Percentiles rank a stretch among this genome's conserved stretches.
Conservation (phyloP, 2,888 invertebrate genomes). For the Druceiella hillmani region DNA sequence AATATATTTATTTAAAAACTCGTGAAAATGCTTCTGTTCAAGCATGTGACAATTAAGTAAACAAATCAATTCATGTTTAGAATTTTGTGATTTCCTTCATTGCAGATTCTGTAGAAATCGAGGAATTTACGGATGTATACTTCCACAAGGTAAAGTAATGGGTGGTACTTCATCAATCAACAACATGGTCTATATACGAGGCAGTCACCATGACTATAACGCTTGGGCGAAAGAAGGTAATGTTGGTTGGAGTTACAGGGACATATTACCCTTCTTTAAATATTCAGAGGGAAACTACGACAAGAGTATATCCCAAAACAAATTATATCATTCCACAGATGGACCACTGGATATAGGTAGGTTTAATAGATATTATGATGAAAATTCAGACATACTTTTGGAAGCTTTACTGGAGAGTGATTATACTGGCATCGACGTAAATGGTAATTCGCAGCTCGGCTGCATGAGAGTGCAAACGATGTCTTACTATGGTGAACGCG, state of each 20-base stretch:
- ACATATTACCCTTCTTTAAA: slow-evolving; percentile 43
- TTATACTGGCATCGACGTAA: slow-evolving; percentile 44
- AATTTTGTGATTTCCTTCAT: slow-evolving; percentile 20
- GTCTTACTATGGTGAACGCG: slow-evolving; percentile 44
- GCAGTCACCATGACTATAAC: slow-evolving; percentile 44
- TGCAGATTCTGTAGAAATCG: slow-evolving; percentile 42
- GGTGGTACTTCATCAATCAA: slow-evolving; percentile 45
- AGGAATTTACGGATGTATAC: slow-evolving; percentile 35
- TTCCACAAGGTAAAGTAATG: slow-evolving; percentile 41
- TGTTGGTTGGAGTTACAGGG: slow-evolving; percentile 40
- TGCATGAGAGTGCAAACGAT: slow-evolving; percentile 45
- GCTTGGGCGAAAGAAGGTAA: slow-evolving; percentile 44
- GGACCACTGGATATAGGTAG: slow-evolving; percentile 44
- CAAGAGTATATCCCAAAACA: slow-evolving; percentile 42
- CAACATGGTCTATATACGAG: slow-evolving; percentile 46
- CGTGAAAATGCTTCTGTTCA: no score
- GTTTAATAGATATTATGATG: slow-evolving; percentile 41
- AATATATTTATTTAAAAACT: no score
- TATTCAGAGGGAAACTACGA: slow-evolving; percentile 49
- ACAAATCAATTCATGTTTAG: background rate
- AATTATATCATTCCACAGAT: slow-evolving; percentile 41
- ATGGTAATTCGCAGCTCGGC: slow-evolving; percentile 41
- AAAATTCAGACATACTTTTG: slow-evolving; percentile 40
- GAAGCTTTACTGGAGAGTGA: slow-evolving; percentile 44
- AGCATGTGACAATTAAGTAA: no score